Evolutionary conservation across 2,888 invertebrate genomes (phyloP).

Genomic region (Choristoneura rosaceana): DNA sequence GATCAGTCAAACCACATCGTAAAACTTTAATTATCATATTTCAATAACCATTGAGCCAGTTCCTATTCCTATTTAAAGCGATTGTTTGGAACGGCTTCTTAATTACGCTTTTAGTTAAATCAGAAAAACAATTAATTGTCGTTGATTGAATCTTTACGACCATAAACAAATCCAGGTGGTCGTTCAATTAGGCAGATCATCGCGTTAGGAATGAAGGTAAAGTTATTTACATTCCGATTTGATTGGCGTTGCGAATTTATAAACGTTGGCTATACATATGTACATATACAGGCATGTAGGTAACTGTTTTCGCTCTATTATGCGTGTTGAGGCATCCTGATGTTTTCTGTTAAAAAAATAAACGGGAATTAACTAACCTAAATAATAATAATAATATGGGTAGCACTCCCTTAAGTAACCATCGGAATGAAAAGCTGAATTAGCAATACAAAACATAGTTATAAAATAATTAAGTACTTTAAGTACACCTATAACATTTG

Average conservation of each 20-base stretch:
- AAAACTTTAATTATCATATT: conserved; percentile 15
- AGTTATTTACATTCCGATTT: conserved; percentile 55
- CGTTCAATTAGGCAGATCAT: conserved; percentile 43
- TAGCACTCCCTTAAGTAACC: no score
- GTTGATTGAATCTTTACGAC: conserved; percentile 39
- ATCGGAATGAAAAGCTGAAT: no score
- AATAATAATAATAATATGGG: no score
- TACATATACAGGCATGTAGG: conserved; percentile 49
- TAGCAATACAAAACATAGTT: no score
- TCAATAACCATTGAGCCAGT: conserved; percentile 9
- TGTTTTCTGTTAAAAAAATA: background rate
- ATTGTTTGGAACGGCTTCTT: conserved; percentile 35
- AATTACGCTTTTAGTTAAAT: conserved; percentile 38
- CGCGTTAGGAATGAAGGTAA: conserved; percentile 52
- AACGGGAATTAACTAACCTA: no score
- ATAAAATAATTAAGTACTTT: no score
- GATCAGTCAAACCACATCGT: conserved; percentile 7
- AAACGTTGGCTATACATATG: conserved; percentile 45
- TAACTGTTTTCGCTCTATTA: conserved; percentile 16
- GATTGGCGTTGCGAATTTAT: conserved; percentile 56
- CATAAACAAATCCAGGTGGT: conserved; percentile 39
- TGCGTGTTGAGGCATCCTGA: conserved; percentile 3
- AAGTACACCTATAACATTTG: no score
- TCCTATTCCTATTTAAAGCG: conserved; percentile 9
- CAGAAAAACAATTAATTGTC: conserved; percentile 28